These are phyloP conservation scores for Chloroceryle aenea DNA, from an alignment of 2,113 vertebrate species.

Conservation along the genomic window DNA sequence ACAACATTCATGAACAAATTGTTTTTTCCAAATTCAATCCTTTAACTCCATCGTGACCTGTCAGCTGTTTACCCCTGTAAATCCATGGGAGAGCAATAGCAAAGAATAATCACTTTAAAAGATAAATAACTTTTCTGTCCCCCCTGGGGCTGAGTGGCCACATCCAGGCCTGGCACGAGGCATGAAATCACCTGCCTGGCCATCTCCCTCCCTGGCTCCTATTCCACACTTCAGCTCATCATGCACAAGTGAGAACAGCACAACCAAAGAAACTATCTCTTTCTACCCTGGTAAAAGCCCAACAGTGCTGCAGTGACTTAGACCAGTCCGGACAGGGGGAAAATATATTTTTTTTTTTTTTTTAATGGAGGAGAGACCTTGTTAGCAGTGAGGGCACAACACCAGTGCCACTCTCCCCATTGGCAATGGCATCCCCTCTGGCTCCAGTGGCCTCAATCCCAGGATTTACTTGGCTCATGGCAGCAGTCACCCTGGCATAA, in stretches of 20 bases:
- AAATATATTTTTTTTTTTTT: too few species aligned
- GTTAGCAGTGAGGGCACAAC: not conserved
- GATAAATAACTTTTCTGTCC: not conserved
- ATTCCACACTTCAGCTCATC: not conserved
- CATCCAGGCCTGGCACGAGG: not conserved
- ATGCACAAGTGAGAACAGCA: not conserved
- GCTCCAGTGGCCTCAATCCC: not conserved
- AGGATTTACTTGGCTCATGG: not conserved
- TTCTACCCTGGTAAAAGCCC: not conserved
- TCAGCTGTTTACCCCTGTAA: not conserved
- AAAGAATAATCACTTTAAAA: not conserved
- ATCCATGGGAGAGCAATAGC: not conserved
- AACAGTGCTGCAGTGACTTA: not conserved
- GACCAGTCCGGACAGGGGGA: too few species aligned
- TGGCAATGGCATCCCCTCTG: not conserved
- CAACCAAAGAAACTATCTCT: not conserved
- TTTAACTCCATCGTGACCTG: not conserved
- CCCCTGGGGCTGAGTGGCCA: accelerated
- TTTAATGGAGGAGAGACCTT: not conserved
- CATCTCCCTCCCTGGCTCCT: accelerated
- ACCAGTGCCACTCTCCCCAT: too few species aligned
- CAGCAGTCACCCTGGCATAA: not conserved
- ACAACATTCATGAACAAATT: accelerated
- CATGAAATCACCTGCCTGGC: not conserved
- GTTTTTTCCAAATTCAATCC: not conserved